Conservation (phyloP, 2,113 vertebrate species). For the Campylorhamphus procurvoides region DNA sequence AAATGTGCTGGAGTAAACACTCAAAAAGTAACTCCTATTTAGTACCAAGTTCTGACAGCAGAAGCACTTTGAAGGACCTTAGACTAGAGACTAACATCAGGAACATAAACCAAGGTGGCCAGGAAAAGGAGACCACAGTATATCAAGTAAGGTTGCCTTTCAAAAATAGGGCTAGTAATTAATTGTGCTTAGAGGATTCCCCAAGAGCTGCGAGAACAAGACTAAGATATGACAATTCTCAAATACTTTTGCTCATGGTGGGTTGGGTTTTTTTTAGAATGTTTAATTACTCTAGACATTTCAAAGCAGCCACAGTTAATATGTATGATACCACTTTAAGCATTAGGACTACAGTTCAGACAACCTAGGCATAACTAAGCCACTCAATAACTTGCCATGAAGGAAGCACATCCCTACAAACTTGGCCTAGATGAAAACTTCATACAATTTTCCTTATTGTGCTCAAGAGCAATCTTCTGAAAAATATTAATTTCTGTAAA, state of each 20-base stretch:
- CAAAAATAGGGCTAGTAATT: not conserved
- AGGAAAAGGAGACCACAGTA: not conserved
- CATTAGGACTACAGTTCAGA: not conserved
- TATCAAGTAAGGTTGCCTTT: not conserved
- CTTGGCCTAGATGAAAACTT: not conserved
- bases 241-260: not conserved
- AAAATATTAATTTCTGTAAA: not conserved
- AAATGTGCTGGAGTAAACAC: not conserved
- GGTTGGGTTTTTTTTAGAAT: not conserved
- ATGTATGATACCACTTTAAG: not conserved
- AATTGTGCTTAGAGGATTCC: not conserved
- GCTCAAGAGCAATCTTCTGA: not conserved
- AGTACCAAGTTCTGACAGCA: not conserved
- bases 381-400: not conserved
- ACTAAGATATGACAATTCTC: not conserved
- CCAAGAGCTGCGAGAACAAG: not conserved
- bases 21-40: not conserved
- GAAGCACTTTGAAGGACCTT: not conserved
- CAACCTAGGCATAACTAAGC: not conserved
- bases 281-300: not conserved
- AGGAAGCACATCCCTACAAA: not conserved
- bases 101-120: not conserved
- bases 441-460: not conserved
- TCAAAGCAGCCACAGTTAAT: not conserved
- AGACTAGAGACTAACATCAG: not conserved